Percentiles rank a stretch among this genome's conserved stretches.
Conservation (phyloP, 1,140 invertebrate species). For the Tenebrio molitor region DNA sequence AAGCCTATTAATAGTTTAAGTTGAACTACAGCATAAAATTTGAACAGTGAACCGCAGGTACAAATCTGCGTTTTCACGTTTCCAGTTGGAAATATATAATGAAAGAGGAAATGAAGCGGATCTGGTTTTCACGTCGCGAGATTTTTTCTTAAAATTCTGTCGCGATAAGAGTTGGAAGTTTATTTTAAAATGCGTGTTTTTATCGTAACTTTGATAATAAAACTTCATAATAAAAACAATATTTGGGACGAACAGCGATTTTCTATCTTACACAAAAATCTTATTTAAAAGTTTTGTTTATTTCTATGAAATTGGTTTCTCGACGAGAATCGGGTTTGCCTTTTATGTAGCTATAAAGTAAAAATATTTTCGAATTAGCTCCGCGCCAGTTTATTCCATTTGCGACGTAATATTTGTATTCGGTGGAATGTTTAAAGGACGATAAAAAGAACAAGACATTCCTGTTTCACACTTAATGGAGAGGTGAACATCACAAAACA, state of each 20-base stretch:
- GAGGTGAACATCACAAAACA: not conserved
- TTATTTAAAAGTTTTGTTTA: constrained; percentile 40
- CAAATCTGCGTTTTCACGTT: no score
- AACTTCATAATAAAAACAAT: constrained; percentile 37
- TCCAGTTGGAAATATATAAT: no score
- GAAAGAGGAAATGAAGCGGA: not conserved
- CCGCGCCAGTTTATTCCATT: constrained; percentile 2
- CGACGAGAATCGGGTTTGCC: not conserved
- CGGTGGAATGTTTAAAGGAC: constrained; percentile 1
- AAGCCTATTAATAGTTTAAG: not conserved
- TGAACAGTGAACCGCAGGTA: no score
- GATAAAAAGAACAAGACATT: constrained; percentile 11
- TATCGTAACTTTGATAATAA: constrained; percentile 39
- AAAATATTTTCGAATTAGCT: constrained; percentile 6
- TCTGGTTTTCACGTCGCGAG: not conserved
- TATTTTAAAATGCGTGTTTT: constrained; percentile 38
- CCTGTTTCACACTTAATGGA: constrained; percentile 6
- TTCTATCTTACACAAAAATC: constrained; percentile 35
- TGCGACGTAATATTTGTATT: constrained; percentile 20
- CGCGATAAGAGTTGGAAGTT: constrained; percentile 24
- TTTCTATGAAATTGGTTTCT: constrained; percentile 33
- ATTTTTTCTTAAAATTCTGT: constrained; percentile 27
- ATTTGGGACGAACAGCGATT: constrained; percentile 30
- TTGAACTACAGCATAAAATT: constrained; percentile 1
- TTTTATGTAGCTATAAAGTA: constrained; percentile 13